Conservation (phyloP, 2,888 invertebrate species). For the Himalopsyche japonica region DNA sequence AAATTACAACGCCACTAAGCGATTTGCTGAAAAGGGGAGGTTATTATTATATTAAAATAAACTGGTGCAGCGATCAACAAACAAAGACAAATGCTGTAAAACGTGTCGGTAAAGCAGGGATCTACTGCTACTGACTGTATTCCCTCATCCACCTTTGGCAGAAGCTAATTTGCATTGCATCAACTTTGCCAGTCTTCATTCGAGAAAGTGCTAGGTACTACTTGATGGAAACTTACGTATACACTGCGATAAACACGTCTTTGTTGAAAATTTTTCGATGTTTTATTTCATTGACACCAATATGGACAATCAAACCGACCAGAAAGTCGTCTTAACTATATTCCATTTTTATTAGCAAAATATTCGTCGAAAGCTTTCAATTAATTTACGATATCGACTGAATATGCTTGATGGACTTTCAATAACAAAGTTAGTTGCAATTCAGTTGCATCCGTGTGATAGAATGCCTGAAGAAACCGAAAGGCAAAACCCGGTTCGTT, state of each 20-base stretch:
- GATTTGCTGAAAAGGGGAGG: background rate
- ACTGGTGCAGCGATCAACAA: conserved; percentile 1
- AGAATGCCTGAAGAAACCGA: too few species aligned
- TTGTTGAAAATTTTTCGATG: background rate
- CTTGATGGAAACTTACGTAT: background rate
- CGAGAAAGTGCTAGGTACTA: background rate
- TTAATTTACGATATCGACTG: too few species aligned
- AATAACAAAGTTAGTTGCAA: too few species aligned
- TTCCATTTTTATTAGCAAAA: too few species aligned
- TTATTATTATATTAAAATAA: background rate
- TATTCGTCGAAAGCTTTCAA: too few species aligned
- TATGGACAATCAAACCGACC: too few species aligned
- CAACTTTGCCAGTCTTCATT: background rate
- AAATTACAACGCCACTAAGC: too few species aligned
- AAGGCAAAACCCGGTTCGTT: too few species aligned
- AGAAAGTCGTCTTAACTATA: too few species aligned
- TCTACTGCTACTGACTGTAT: conserved; percentile 13
- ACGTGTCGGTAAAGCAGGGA: conserved; percentile 13
- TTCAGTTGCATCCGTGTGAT: too few species aligned
- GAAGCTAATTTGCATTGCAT: conserved; percentile 26
- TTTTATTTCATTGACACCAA: too few species aligned
- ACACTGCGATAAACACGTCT: background rate
- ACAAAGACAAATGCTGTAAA: conserved; percentile 1
- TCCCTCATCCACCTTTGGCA: conserved; percentile 16
- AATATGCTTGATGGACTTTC: too few species aligned